Base-by-base conservation (phyloP, 2,888 invertebrate species). In the Euzetes globulus region DNA sequence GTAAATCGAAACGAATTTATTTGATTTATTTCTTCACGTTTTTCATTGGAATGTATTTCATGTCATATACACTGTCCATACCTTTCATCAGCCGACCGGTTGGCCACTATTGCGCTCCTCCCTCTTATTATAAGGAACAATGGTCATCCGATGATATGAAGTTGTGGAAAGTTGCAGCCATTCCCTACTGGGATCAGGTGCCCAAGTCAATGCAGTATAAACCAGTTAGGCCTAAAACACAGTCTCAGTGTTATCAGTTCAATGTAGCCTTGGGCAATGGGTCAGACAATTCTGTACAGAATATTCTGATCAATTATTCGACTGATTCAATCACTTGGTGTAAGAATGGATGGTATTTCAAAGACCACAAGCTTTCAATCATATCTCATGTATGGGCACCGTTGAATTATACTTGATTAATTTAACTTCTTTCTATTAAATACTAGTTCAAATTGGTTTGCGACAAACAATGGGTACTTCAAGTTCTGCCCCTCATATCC, bases 141-240 rank as follows among this genome's bases (percentile, higher is more conserved):
- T 68, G 68, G 68, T 45, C 41, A 15, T 4, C 68, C 3, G n/a
- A n/a, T n/a, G n/a, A n/a, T n/a, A n/a, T n/a, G n/a, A 65, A 65
- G n/a, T 3, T 37, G 17, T 68, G 68, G 68, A 68, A 68, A 17
- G 19, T 5, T n/a, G 22, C 13, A 13, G 68, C 41, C 1, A 45
- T 68, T 22, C 68, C 68, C 17, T 68, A 68, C 22, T 68, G 68
- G 68, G 68, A 68, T 68, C 68, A 68, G 19, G 19, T 68, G 11
- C 68, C 68, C 22, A 45, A 63, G 1, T 63, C 63, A n/a, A 41
- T 45, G 19, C 6, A 41, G 7, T 9, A 17, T 19, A 41, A 68
- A 15, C 22, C 9, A 2, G 41, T 25, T n/a, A n/a, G 5, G 11
- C n/a, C 3, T 3, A 68, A 68, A n/a, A 68, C 41, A 22, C 68